phyloP scores from a whole-genome alignment of 1,140 invertebrate species.

The Cardiocondyla obscurior region DNA sequence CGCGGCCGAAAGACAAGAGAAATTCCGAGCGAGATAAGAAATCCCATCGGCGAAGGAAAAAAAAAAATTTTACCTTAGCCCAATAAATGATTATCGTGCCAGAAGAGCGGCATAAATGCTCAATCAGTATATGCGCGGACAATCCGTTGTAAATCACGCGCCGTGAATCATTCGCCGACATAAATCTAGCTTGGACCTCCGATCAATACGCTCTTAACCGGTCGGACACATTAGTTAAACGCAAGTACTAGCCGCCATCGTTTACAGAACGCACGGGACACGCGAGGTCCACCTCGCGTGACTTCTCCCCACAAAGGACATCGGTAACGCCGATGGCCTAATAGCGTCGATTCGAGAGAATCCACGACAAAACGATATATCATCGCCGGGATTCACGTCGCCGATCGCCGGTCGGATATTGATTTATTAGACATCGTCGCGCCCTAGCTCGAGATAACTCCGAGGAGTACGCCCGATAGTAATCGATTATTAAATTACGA shows the following conservation, averaged over 20 bases:
- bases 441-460: constrained; percentile 31
- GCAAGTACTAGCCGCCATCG: constrained; percentile 41
- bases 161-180: constrained; percentile 74
- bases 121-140: constrained; percentile 72
- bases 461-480: constrained; percentile 44
- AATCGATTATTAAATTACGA: background rate
- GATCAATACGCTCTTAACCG: constrained; percentile 63
- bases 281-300: constrained; percentile 5
- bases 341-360: constrained; percentile 62
- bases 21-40: background rate
- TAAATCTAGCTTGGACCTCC: constrained; percentile 67
- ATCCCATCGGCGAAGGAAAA: background rate
- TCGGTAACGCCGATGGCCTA: constrained; percentile 61
- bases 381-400: constrained; percentile 33
- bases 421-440: constrained; percentile 48
- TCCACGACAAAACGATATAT: constrained; percentile 53
- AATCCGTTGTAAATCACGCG: constrained; percentile 76
- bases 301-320: constrained; percentile 58
- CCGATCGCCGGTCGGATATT: constrained; percentile 38
- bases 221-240: constrained; percentile 67
- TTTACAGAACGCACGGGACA: constrained; percentile 59
- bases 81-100: constrained; percentile 64
- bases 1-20: background rate
- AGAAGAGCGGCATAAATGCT: constrained; percentile 70
- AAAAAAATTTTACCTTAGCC: constrained; percentile 71